Base-by-base conservation (phyloP, 2,113 vertebrate genomes). In the Ammodramus savannarum region DNA sequence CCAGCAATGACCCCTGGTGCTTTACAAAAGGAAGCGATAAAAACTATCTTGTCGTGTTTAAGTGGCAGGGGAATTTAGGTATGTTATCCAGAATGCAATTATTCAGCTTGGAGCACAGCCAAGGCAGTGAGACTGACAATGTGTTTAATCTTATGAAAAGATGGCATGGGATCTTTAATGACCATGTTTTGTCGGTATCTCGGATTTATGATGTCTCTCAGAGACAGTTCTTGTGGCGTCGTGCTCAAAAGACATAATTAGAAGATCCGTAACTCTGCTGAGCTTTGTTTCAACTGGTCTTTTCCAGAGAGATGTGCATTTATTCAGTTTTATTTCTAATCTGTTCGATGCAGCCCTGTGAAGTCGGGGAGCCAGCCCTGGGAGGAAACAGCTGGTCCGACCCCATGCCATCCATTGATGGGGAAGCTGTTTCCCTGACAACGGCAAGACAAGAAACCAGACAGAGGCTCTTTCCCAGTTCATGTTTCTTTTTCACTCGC, bases 331-430 rank as follows among this genome's bases (percentile, higher is more conserved):
- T 77, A 44, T 91, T 77, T 27, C 76, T 92, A n/a, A 82, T 86
- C 87, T 63, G 43, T 87, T 97, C 78, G 88, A 23, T 14, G 20
- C 87, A 97, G 95, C 92, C 71, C 76, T 96, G 93, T 95, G 96
- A 69, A 97, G 96, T 96, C 15, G 38, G 75, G 85, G 89, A 97
- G 87, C 74, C 91, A 96, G 93, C 85, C 75, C 91, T 95, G 91
- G 97, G 96, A 98, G 95, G 96, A 97, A 97, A 96, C 97, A 98
- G 98, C 97, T 97, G 97, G 73, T 97, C 74, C 5, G 69, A 92
- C 95, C 97, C 96, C 83, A 90, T 93, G 96, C 89, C 94, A 72
- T 94, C 88, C 79, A 71, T 67, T 95, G 89, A 93, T 77, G 87
- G 92, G 71, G 92, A 96, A 96, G 87, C 93, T 62, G 97, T 98